Base-by-base conservation (phyloP, 2,797 vertebrate species). In the Tokudaia muenninki region DNA sequence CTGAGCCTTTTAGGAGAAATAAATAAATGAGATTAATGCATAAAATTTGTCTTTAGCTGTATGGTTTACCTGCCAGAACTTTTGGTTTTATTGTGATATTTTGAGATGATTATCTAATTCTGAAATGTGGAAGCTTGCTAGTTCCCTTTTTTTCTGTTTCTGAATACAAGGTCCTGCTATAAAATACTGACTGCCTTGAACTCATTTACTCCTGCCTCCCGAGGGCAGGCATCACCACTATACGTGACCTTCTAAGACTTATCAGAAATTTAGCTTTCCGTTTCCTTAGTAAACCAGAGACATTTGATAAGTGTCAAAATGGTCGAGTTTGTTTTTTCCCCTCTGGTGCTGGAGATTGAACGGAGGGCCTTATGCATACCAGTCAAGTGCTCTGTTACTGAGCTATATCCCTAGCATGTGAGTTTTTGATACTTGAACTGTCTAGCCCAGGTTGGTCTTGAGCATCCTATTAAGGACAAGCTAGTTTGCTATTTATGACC, bases 11-110 rank as follows among this genome's bases (percentile, higher is more conserved):
- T 29, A 9, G 44, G 26, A 41, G 65, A 82, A 90, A 31, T 55
- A 82, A 90, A 31, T 55, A 37, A 47, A 4, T 82, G 67, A 94
- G 90, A 83, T 95, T 90, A 57, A 44, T 97, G 55, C 0, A 16
- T 94, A 91, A 96, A 92, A 81, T 59, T 74, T 95, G 21, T 92
- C 14, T 87, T 74, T 72, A 59, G 37, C 12, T 29, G 11, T 87
- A 70, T 34, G 9, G 41, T 59, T 61, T 93, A 90, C 80, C 63
- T 37, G 50, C 82, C 52, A 80, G 77, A 78, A 31, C 37, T 92
- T 96, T 74, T 50, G 6, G 59, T 70, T 96, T 95, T 90, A 70
- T 84, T 74, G 7, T 94, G 17, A 16, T 63, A 74, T 50, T 59
- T 92, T 81, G 77, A 81, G 24, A 65, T 92, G 55, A 44, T 34